Evolutionary conservation across 2,113 vertebrate genomes (phyloP).

Genomic region (Corythoichthys intestinalis): DNA sequence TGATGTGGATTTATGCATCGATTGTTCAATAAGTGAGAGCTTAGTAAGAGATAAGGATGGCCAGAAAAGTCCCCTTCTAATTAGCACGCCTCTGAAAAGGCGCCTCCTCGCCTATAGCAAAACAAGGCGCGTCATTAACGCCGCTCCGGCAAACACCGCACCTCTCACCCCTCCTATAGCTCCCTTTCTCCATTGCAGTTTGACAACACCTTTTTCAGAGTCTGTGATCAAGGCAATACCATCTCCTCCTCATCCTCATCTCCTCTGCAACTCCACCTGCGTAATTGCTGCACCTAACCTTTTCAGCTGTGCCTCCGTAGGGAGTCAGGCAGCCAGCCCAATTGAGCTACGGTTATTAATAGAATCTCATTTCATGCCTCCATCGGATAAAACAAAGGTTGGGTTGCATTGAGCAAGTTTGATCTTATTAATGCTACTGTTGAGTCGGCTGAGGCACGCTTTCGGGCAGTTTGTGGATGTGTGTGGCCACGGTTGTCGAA

Average conservation of each 20-base stretch:
- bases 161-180: slow-evolving; percentile 10
- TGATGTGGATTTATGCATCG: slow-evolving; percentile 18
- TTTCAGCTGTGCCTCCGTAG: slow-evolving; percentile 70
- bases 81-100: slow-evolving; percentile 61
- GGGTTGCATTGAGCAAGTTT: slow-evolving; percentile 67
- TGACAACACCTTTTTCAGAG: slow-evolving; percentile 69
- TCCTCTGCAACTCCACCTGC: slow-evolving; percentile 72
- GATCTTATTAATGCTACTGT: slow-evolving; percentile 69
- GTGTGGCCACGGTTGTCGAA: slow-evolving; percentile 24
- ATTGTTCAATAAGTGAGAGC: slow-evolving; percentile 49
- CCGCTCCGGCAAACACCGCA: slow-evolving; percentile 53
- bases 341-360: slow-evolving; percentile 74
- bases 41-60: slow-evolving; percentile 45
- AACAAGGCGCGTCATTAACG: slow-evolving; percentile 70
- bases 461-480: slow-evolving; percentile 13
- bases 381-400: slow-evolving; percentile 76
- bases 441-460: slow-evolving; percentile 47
- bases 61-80: slow-evolving; percentile 60
- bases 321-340: slow-evolving; percentile 67
- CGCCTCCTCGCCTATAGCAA: slow-evolving; percentile 59
- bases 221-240: slow-evolving; percentile 68
- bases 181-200: slow-evolving; percentile 33
- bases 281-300: slow-evolving; percentile 80
- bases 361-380: slow-evolving; percentile 75
- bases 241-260: slow-evolving; percentile 64